Conservation (phyloP, 2,113 vertebrate genomes). For the Brachyistius frenatus region DNA sequence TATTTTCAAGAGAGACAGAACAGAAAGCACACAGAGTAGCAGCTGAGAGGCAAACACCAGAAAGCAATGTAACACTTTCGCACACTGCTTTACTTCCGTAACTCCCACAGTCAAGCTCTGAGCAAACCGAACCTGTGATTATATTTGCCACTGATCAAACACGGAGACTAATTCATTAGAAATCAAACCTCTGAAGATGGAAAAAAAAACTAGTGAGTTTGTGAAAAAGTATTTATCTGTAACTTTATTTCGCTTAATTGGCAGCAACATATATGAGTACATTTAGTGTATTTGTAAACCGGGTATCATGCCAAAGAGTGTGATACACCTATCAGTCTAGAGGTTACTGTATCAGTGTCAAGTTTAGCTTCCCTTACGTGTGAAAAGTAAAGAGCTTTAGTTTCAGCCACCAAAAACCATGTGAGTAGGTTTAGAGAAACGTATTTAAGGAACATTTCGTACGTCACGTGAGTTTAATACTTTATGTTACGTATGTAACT, state of each 20-base stretch:
- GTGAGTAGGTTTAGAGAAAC: too few relatives aligned
- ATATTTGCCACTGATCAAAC: conserved; percentile 28
- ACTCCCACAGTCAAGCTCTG: conserved; percentile 1
- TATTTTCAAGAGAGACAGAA: not conserved
- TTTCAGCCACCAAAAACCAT: too few relatives aligned
- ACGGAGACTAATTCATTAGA: not conserved
- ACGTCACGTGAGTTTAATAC: too few relatives aligned
- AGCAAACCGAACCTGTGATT: conserved; percentile 11
- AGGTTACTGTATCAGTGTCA: too few relatives aligned
- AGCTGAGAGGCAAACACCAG: not conserved
- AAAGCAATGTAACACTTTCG: not conserved
- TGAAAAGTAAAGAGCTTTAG: too few relatives aligned
- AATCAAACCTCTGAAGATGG: conserved; percentile 22
- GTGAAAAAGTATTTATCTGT: too few relatives aligned
- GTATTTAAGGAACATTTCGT: too few relatives aligned
- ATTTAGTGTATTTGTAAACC: too few relatives aligned
- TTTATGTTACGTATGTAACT: too few relatives aligned
- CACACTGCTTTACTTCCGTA: conserved; percentile 15
- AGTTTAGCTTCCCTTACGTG: too few relatives aligned
- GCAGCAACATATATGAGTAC: not conserved
- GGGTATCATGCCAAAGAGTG: too few relatives aligned
- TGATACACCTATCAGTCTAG: too few relatives aligned
- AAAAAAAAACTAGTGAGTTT: not conserved
- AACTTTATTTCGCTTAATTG: not conserved
- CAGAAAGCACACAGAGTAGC: conserved; percentile 3